Base-by-base conservation (phyloP, 1,140 invertebrate species). In the Nomia melanderi region DNA sequence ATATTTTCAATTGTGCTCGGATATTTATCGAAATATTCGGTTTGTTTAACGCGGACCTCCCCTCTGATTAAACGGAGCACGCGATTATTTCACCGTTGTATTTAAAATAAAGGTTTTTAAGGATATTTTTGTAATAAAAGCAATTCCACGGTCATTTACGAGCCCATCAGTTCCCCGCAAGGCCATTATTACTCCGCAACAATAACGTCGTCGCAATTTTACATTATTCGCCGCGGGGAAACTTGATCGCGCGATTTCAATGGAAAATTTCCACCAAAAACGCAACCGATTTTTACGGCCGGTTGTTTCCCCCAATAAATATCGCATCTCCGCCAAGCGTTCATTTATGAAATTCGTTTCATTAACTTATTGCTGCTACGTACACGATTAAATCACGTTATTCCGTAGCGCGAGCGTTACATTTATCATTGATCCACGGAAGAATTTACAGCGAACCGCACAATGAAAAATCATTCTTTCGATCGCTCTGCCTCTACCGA, bases 161-260 rank as follows among this genome's bases (percentile, higher is more conserved):
- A 29, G 56, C 47, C 31, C 36, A 56, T 69, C 53, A 56, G 33
- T 36, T 69, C 56, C 56, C 23, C 54, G 17, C 54, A 27, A 5
- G 12, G 27, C 25, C 17, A 27, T 57, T 57, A 29, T 57, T 57
- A 29, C 31, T 27, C 27, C 31, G 20, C 47, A 50, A 50, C 54
- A 25, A 31, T 14, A 14, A 11, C 12, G 25, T 8, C 66, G 33
- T 54, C 36, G 56, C 50, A 56, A 69, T 69, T 69, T 54, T 56
- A 54, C 66, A 69, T 69, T 69, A 56, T 54, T 69, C 23, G 23
- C 14, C 17, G n/a, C 54, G 27, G 66, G 33, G 56, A 53, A 69
- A 56, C 66, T 69, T 69, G 50, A 56, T 69, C 66, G 54, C 33
- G 1, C 29, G 9, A 33, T n/a, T n/a, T 39, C 33, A 33, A 11